Percentiles rank a stretch among this genome's conserved stretches.
Evolutionary conservation across 2,888 invertebrate species (phyloP).

Genomic region (Tiliacea aurago): DNA sequence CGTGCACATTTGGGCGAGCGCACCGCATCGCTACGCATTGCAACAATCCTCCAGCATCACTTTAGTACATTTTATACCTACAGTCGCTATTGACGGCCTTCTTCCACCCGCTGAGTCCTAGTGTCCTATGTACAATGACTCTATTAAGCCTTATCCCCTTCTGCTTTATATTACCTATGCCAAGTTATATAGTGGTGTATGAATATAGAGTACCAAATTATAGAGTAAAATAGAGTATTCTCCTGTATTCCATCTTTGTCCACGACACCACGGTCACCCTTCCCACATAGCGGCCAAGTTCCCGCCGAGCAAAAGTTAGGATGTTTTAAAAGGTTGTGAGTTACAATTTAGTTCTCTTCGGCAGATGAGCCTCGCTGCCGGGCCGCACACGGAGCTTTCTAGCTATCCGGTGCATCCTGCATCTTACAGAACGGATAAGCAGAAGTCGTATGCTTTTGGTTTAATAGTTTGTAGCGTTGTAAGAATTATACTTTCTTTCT

Average conservation of each 20-base stretch:
- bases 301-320: conserved; percentile 60
- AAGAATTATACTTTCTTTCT: not conserved
- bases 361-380: conserved; percentile 65
- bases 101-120: not conserved
- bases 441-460: conserved; percentile 8
- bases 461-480: not conserved
- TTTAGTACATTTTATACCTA: not conserved
- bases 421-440: conserved; percentile 1
- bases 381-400: conserved; percentile 5
- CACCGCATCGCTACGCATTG: not conserved
- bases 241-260: not conserved
- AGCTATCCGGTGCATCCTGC: conserved; percentile 18
- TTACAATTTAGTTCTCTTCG: conserved; percentile 71
- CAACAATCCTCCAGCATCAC: not conserved
- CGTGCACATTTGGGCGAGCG: not conserved
- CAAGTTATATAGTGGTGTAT: not conserved
- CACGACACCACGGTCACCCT: not conserved
- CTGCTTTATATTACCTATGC: not conserved
- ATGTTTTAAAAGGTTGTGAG: conserved; percentile 71
- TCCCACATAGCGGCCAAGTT: conserved; percentile 30
- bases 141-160: not conserved
- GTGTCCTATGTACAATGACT: not conserved
- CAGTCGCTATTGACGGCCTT: not conserved
- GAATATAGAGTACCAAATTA: not conserved
- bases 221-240: not conserved